Evolutionary conservation across 2,797 vertebrate species (phyloP), one percentile per base, ranked within the genome.

Genomic region (Lates japonicus): DNA sequence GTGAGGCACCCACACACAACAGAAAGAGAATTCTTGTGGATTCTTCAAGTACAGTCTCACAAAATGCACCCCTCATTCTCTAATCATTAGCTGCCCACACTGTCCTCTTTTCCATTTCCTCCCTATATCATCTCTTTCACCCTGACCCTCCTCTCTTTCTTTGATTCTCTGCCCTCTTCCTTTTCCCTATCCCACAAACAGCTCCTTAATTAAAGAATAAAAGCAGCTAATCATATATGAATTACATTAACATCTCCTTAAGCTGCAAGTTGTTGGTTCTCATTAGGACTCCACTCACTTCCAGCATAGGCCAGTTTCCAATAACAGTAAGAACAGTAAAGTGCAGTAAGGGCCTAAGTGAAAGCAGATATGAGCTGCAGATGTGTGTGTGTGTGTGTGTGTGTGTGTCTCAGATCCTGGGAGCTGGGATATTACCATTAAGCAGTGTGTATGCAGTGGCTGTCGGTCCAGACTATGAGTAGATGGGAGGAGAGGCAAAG

Each of bases 161-260:
- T 57, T 67, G 52, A 63, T 55, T 78, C 39, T 58, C 58, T 22
- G 16, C 63, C 10, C 74, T 70, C 64, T 41, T 49, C 19, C 42
- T 35, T 59, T 44, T 73, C 65, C 22, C 2, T n/a, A n/a, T n/a
- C 17, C n/a, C n/a, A 48, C 62, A 74, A 35, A 14, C 64, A 46
- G 54, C 64, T 33, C 60, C 59, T 67, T 67, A 80, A 89, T 84
- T 87, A 80, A 88, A 81, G 78, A 87, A 44, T n/a, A n/a, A 83
- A 84, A 87, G 75, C 76, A 68, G 58, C 86, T 79, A 78, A 87
- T 87, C 71, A 81, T 86, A 87, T 86, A 64, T 79, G 82, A 82
- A 87, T 85, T 70, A 79, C 79, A 81, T 84, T 82, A 86, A 74
- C 74, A 81, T 82, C 29, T 82, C 58, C n/a, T n/a, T 78, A 81